A percentile compares a stretch with the other conserved stretches of the same genome.
Conservation (phyloP, 53 echinoderm and acorn worm species). For the Luidia sarsii region DNA sequence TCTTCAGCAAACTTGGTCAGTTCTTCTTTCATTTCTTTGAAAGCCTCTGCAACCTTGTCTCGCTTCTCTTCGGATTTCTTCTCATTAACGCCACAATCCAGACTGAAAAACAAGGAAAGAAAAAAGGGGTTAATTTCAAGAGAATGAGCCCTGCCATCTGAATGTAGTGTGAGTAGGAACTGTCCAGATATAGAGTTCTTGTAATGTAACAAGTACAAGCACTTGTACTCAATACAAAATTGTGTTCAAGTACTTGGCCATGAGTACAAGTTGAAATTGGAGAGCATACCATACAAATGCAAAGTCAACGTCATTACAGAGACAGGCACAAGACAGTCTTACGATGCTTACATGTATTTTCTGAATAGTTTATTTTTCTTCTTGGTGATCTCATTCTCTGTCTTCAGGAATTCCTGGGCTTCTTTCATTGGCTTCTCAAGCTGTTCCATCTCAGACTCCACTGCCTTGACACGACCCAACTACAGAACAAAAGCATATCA, state of each 20-base stretch:
- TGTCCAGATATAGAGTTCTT: too few species aligned
- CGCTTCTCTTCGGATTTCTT: slow-evolving; percentile 78
- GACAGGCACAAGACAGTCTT: too few species aligned
- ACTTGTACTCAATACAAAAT: too few species aligned
- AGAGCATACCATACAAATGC: too few species aligned
- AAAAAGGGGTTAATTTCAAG: too few species aligned
- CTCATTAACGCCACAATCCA: slow-evolving; percentile 66
- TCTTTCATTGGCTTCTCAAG: slow-evolving; percentile 93
- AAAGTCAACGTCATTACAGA: too few species aligned
- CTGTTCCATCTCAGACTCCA: slow-evolving; percentile 93
- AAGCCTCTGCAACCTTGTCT: slow-evolving; percentile 60
- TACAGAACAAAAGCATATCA: slow-evolving; percentile 19
- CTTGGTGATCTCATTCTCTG: slow-evolving; percentile 86
- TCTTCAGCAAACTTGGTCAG: slow-evolving; percentile 54
- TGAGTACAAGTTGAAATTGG: too few species aligned
- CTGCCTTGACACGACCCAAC: slow-evolving; percentile 93
- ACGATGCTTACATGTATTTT: slow-evolving; percentile 80
- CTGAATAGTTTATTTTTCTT: slow-evolving; percentile 89
- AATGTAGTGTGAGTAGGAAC: too few species aligned
- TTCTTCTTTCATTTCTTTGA: slow-evolving; percentile 74
- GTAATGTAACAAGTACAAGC: too few species aligned
- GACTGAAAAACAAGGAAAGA: too few species aligned
- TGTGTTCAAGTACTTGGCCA: too few species aligned
- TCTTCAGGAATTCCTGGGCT: slow-evolving; percentile 84
- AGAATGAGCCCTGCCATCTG: too few species aligned